Evolutionary conservation across 2,888 invertebrate species (phyloP).

Genomic region (Schizaphis graminum): DNA sequence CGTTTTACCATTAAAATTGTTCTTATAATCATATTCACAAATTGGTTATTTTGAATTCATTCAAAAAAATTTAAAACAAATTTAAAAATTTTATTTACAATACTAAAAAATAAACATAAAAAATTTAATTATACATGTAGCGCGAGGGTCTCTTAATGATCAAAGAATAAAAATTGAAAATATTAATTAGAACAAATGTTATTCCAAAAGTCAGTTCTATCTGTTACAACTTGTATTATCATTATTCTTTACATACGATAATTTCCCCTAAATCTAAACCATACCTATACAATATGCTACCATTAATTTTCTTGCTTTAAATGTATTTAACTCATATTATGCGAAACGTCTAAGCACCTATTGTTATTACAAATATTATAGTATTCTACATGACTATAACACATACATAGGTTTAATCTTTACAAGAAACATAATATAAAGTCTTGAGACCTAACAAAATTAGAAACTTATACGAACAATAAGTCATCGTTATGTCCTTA

Average conservation of each 20-base stretch:
- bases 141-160: too few species aligned
- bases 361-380: slow-evolving; percentile 12
- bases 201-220: too few species aligned
- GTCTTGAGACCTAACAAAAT: slow-evolving; percentile 31
- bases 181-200: too few species aligned
- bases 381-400: not conserved
- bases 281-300: not conserved
- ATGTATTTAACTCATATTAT: not conserved
- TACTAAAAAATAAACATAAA: too few species aligned
- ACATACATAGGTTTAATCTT: slow-evolving; percentile 22
- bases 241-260: not conserved
- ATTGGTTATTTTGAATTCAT: too few species aligned
- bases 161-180: too few species aligned
- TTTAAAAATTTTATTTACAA: too few species aligned
- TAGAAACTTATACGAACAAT: slow-evolving; percentile 44
- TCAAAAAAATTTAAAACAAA: not conserved
- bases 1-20: too few species aligned
- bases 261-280: not conserved
- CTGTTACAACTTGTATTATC: not conserved
- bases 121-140: too few species aligned
- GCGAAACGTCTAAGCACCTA: slow-evolving; percentile 11
- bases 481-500: slow-evolving; percentile 28
- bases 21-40: too few species aligned
- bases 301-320: not conserved
- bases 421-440: slow-evolving; percentile 11